Evolutionary conservation across 92 coral and sea anemone species (phyloP), one percentile per base, ranked within the genome.

Genomic region (Meandrina meandrites): DNA sequence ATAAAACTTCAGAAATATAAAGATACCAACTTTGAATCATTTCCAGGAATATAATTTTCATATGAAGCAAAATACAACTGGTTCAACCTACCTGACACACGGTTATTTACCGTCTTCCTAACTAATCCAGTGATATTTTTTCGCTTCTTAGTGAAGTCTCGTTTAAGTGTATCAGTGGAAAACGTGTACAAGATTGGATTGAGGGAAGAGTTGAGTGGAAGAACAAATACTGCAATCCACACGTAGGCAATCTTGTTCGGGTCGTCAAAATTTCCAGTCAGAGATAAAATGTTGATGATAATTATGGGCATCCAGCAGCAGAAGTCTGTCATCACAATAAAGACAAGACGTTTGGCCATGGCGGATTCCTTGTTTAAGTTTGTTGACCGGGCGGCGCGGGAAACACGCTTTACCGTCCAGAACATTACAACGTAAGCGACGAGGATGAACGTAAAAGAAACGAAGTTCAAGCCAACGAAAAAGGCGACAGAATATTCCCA

Each of bases 301-400:
- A 92, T 90, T 36, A 92, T 86, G 8, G 95, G 95, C 93, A 92
- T 92, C 95, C 95, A 92, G 54, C 95, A 92, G 30, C 75, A 67
- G 48, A 92, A 92, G 82, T 92, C 95, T 22, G 95, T 92, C 78
- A 86, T 34, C 18, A 92, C 83, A 45, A 92, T 92, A 45, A 86
- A 90, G 36, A 92, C 71, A 36, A 87, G 83, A 37, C 89, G 80
- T 56, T 81, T 92, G 27, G 95, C 95, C 90, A 92, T 88, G 54
- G 93, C 82, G 40, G 95, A 92, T 48, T 92, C 95, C 74, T 88
- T 89, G 77, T 90, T 90, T 12, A 87, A 62, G 22, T 87, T 86
- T 10, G 92, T 86, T 8, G 95, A 92, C 9, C 95, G 82, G 22
- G 78, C 91, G 0, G 89, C 86, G 8, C 73, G 62, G 16, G 93